Base-by-base conservation (phyloP, 2,113 vertebrate species). In the Dendropsophus ebraccatus region DNA sequence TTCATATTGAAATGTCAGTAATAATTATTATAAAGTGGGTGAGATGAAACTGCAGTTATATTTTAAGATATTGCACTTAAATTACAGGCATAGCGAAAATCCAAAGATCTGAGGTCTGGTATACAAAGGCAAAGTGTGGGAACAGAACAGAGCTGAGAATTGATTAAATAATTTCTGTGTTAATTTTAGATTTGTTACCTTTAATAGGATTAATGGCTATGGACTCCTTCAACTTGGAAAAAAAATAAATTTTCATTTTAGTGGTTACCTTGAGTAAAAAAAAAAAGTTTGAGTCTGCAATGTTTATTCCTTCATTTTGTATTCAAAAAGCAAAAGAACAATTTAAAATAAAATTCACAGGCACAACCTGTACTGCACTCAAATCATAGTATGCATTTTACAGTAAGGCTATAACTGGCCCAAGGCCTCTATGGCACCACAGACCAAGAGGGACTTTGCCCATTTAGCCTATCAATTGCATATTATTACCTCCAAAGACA, bases 1-100 rank as follows among this genome's bases (percentile, higher is more conserved):
- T 35, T 52, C 50, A 77, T 77, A 77, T 30, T 52, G 74, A 77
- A 30, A 5, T 77, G 74, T 54, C 74, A 54, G 49, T 21, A 52
- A 77, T 6, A 30, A 50, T 54, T 77, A 52, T 77, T 28, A 19
- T 5, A 54, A 52, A 30, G 47, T 21, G 14, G 41, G 5, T 10
- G 74, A 76, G 45, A 76, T 52, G 45, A 75, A 50, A 75, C 23
- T 75, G 41, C 72, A 47, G 45, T 49, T 32, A 14, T 37, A 37
- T 21, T 37, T 16, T 70, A 37, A 23, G 67, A 70, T 16, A 70
- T 70, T 70, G 14, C 30, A 69, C 30, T 30, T 75, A 75, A 74
- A 45, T 75, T 74, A 47, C 72, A 50, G 47, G 30, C n/a, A 6
- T 74, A 30, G 30, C 16, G 49, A 28, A 52, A n/a, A 47, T 17